These are phyloP conservation scores for Thelaira solivaga DNA, from an alignment of 2,888 invertebrate species.

Conservation along the genomic window DNA sequence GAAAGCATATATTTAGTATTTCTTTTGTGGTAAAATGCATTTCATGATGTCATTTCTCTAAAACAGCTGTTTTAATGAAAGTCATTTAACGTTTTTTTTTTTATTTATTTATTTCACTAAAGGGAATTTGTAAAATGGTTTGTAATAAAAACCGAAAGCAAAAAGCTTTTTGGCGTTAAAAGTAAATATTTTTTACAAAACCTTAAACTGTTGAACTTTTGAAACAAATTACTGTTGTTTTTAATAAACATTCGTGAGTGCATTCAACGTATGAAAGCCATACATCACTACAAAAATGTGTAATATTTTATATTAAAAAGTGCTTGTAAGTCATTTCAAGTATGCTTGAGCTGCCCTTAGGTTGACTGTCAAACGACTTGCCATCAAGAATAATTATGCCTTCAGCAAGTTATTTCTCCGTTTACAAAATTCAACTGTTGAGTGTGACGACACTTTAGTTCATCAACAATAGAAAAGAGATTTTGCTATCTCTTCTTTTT, in stretches of 20 bases:
- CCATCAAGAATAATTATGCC: no score
- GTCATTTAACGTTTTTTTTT: neutral
- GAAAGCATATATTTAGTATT: neutral
- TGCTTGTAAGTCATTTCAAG: no score
- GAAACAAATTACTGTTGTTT: neutral
- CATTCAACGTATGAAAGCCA: no score
- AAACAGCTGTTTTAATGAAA: slow-evolving; percentile 42
- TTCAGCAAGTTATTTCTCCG: no score
- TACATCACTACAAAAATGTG: no score
- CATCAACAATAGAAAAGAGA: no score
- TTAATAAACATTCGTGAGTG: no score
- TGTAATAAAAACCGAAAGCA: neutral
- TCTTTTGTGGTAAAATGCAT: slow-evolving; percentile 11
- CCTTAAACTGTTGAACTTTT: slow-evolving; percentile 32
- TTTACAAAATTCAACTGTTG: no score
- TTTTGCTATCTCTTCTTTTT: no score
- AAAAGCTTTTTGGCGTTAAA: neutral
- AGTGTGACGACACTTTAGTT: no score
- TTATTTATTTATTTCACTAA: slow-evolving; percentile 7
- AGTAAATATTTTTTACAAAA: neutral
- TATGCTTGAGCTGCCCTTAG: no score
- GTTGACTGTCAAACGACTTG: neutral
- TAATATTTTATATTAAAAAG: no score
- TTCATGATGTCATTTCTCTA: slow-evolving; percentile 13
- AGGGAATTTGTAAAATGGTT: slow-evolving; percentile 7